phyloP scores from a whole-genome alignment of 2,113 vertebrate species.

The Morphnarchus princeps region DNA sequence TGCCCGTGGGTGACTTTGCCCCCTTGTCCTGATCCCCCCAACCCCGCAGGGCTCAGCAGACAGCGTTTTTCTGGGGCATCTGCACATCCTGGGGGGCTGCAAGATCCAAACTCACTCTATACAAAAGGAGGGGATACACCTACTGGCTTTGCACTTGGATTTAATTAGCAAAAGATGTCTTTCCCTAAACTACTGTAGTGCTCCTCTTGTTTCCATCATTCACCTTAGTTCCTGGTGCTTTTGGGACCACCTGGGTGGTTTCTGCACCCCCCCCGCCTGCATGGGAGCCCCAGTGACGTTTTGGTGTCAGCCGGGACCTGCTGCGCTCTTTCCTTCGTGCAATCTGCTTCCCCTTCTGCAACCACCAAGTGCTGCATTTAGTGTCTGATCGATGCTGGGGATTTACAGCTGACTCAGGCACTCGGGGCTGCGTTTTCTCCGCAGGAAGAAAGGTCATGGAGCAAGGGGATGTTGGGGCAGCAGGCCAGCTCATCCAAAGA shows the following conservation, averaged over 20 bases:
- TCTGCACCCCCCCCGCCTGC: background rate
- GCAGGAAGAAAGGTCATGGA: background rate
- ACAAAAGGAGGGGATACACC: background rate
- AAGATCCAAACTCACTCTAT: background rate
- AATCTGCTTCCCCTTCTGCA: background rate
- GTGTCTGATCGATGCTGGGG: background rate
- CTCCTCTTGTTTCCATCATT: background rate
- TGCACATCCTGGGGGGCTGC: background rate
- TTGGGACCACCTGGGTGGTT: background rate
- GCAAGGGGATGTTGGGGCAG: accelerated
- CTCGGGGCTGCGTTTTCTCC: background rate
- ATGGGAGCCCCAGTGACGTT: background rate
- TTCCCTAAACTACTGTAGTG: background rate
- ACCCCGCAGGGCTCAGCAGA: background rate
- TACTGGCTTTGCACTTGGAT: background rate
- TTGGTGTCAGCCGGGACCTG: background rate
- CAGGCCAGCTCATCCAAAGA: background rate
- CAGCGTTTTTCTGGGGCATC: accelerated
- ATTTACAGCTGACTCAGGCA: conserved; percentile 42
- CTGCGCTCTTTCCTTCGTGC: accelerated
- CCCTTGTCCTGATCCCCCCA: background rate
- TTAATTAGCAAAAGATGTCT: background rate
- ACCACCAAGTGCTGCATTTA: background rate
- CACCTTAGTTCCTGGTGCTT: background rate
- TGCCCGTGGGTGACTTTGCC: background rate